These are phyloP conservation scores for Daboia siamensis DNA, from an alignment of 2,113 vertebrate species.

Conservation along the genomic window DNA sequence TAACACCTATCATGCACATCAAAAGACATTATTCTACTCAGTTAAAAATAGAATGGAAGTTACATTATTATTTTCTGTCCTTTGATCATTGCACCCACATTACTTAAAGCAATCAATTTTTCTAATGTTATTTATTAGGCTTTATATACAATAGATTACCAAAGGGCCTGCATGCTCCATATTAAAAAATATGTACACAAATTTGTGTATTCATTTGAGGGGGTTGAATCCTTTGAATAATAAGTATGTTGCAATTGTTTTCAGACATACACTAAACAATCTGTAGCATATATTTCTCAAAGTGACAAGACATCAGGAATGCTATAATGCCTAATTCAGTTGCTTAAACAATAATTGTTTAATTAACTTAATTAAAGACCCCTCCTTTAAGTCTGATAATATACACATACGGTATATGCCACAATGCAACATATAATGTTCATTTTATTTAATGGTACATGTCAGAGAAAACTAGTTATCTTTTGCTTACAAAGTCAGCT, in stretches of 20 bases:
- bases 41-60: neutral
- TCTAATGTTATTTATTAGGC: neutral
- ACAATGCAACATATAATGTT: neutral
- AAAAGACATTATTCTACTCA: neutral
- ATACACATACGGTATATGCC: neutral
- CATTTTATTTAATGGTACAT: neutral
- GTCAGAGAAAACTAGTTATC: neutral
- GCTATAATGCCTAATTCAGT: neutral
- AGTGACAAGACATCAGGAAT: neutral
- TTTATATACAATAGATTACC: neutral
- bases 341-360: neutral
- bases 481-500: neutral
- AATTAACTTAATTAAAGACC: neutral
- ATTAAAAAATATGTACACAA: constrained; percentile 12
- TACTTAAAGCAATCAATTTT: neutral
- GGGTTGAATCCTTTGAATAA: constrained; percentile 8
- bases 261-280: constrained; percentile 39
- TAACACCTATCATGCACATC: neutral
- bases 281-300: constrained; percentile 7
- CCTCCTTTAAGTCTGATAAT: neutral
- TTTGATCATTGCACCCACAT: neutral
- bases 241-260: neutral
- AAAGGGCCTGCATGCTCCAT: neutral
- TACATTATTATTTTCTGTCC: neutral
- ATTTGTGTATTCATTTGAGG: constrained; percentile 6